Conservation (phyloP, 2,888 invertebrate genomes). For the Erebia ligea region DNA sequence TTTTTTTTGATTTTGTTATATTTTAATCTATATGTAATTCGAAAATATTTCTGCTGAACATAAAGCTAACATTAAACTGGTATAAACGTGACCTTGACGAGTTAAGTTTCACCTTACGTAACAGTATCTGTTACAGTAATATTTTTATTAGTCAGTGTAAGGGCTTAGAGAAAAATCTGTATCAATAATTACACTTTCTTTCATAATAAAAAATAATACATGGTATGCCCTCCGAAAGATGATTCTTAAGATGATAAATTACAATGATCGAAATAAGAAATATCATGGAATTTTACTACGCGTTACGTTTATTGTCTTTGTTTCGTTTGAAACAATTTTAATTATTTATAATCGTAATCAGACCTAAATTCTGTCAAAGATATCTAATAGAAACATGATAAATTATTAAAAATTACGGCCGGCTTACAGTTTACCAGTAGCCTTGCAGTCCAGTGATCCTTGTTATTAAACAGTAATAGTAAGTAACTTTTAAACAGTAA, state of each 20-base stretch:
- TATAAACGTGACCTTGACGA: background rate
- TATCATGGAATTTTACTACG: slow-evolving; percentile 27
- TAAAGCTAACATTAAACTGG: no score
- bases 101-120: background rate
- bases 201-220: background rate
- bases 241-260: background rate
- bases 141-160: slow-evolving; percentile 19
- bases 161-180: slow-evolving; percentile 24
- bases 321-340: slow-evolving; percentile 39
- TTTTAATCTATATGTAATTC: no score
- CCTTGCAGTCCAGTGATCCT: background rate
- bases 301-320: slow-evolving; percentile 50
- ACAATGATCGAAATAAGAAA: background rate
- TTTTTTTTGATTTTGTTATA: no score
- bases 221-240: background rate
- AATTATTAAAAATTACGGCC: slow-evolving; percentile 4
- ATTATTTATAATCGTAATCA: background rate
- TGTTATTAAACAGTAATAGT: no score
- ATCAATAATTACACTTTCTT: background rate
- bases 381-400: background rate
- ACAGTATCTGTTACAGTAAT: background rate
- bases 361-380: background rate
- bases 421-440: background rate
- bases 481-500: no score
- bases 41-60: no score